phyloP scores from a whole-genome alignment of 2,113 vertebrate species.

The Hyperopisus bebe region DNA sequence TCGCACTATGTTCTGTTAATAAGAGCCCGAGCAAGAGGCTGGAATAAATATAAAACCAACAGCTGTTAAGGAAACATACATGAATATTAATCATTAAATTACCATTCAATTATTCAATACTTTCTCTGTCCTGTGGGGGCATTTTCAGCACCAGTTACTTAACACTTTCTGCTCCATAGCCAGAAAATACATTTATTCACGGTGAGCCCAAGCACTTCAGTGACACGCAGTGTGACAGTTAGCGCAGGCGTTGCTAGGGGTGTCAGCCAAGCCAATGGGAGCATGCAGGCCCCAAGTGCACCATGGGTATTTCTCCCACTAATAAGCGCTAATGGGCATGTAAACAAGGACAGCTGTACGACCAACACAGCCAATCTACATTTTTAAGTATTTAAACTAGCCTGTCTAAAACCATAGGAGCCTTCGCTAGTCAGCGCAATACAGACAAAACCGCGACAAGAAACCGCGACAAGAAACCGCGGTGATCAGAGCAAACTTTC shows the following conservation, averaged over 20 bases:
- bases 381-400: neutral
- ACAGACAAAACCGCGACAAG: neutral
- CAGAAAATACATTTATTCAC: neutral
- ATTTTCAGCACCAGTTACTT: neutral
- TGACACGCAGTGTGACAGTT: neutral
- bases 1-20: neutral
- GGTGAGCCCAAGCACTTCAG: neutral
- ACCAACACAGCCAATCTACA: neutral
- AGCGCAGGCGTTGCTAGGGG: neutral
- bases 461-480: neutral
- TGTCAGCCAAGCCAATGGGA: neutral
- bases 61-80: neutral
- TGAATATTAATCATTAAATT: conserved; percentile 6
- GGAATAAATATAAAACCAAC: neutral
- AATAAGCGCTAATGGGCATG: neutral
- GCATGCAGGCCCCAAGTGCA: neutral
- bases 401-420: neutral
- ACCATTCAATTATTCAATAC: neutral
- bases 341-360: neutral
- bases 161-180: neutral
- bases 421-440: neutral
- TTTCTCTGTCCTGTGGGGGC: neutral
- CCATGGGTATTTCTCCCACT: neutral
- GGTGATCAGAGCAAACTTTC: neutral
- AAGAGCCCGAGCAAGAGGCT: neutral